phyloP scores from a whole-genome alignment of 2,113 vertebrate genomes.

The Xyliphius kryptos region DNA sequence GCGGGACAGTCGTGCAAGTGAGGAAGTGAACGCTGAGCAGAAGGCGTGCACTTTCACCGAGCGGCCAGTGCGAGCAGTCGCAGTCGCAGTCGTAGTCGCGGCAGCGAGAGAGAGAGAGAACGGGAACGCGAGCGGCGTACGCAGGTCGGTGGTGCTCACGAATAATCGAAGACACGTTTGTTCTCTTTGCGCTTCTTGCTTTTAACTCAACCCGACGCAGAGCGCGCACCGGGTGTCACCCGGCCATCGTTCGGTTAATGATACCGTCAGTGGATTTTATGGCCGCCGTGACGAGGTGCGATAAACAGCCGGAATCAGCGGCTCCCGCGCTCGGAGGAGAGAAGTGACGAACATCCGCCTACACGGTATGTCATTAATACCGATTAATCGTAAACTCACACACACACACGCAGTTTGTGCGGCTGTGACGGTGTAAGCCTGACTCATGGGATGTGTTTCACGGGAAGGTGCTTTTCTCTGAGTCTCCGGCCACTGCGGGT shows the following conservation, averaged over 20 bases:
- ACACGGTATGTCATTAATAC: slow-evolving; percentile 34
- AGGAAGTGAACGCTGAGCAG: slow-evolving; percentile 38
- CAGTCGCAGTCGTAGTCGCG: slow-evolving; percentile 16
- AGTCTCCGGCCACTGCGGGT: slow-evolving; percentile 28
- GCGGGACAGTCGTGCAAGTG: slow-evolving; percentile 21
- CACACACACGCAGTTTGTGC: not conserved
- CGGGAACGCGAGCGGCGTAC: not conserved
- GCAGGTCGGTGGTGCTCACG: not conserved
- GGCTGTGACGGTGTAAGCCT: not conserved
- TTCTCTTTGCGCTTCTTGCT: too few relatives aligned
- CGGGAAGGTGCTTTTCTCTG: slow-evolving; percentile 39
- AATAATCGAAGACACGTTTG: too few relatives aligned
- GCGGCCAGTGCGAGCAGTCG: slow-evolving; percentile 40
- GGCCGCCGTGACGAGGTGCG: not conserved
- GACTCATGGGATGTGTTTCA: slow-evolving; percentile 43
- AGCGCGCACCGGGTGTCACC: not conserved
- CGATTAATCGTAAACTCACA: slow-evolving; percentile 39
- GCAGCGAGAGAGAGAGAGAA: too few relatives aligned
- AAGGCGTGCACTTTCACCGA: slow-evolving; percentile 45
- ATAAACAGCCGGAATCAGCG: slow-evolving; percentile 3
- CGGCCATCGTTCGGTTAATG: not conserved
- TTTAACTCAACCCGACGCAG: not conserved
- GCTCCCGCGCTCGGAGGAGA: slow-evolving; percentile 11
- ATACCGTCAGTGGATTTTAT: slow-evolving; percentile 27
- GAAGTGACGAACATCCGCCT: slow-evolving; percentile 34